Evolutionary conservation across 2,888 invertebrate genomes (phyloP).

Genomic region (Pristionchus maxplancki): DNA sequence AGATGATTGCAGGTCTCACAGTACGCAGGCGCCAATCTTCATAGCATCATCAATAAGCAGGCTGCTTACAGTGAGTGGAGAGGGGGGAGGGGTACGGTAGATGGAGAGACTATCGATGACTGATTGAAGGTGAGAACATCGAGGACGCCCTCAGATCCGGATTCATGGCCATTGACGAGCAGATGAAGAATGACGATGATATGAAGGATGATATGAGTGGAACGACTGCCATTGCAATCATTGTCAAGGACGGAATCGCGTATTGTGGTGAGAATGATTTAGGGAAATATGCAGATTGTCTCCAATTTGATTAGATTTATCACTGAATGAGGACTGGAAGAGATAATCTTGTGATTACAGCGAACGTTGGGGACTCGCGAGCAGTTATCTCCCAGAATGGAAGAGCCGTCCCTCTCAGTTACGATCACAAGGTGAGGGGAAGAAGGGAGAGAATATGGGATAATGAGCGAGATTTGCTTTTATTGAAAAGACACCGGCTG

Average conservation of each 20-base stretch:
- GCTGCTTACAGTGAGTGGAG: constrained; percentile 63
- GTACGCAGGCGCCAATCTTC: constrained; percentile 94
- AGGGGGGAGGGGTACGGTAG: constrained; percentile 41
- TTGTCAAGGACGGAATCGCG: constrained; percentile 86
- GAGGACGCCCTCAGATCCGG: constrained; percentile 90
- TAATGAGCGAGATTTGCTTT: too few species aligned
- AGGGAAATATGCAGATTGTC: too few species aligned
- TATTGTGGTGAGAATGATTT: constrained; percentile 86
- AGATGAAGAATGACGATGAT: constrained; percentile 87
- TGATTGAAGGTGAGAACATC: constrained; percentile 84
- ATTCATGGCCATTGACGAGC: constrained; percentile 92
- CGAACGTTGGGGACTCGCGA: constrained; percentile 97
- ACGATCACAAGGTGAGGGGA: constrained; percentile 93
- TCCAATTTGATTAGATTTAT: too few species aligned
- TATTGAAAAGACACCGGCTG: too few species aligned
- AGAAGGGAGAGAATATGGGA: neutral
- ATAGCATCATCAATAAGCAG: constrained; percentile 89
- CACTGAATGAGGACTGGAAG: neutral
- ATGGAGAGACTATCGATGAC: neutral
- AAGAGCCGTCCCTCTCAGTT: constrained; percentile 85
- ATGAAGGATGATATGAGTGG: constrained; percentile 94
- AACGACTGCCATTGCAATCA: constrained; percentile 89
- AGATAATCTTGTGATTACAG: constrained; percentile 81
- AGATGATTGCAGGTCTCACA: constrained; percentile 86
- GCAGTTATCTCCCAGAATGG: constrained; percentile 92